Evolutionary conservation across 2,113 vertebrate species (phyloP).

Genomic region (Indicator maculatus): DNA sequence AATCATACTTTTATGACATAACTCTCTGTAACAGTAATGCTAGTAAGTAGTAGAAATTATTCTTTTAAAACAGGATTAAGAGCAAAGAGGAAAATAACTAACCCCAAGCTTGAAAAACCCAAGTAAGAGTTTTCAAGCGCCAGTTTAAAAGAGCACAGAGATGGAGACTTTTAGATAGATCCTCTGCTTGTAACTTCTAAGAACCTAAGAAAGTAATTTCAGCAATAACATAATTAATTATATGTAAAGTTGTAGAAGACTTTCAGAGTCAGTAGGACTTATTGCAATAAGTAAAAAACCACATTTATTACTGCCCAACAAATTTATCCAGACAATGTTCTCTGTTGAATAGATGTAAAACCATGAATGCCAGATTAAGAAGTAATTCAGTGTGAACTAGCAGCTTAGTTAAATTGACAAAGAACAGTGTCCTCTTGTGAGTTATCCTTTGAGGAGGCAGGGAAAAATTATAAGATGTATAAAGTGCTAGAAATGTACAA

Average conservation of each 20-base stretch:
- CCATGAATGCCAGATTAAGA: background rate
- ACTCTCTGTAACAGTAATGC: background rate
- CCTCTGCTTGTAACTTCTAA: background rate
- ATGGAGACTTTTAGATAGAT: background rate
- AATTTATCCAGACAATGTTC: background rate
- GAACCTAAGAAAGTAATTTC: background rate
- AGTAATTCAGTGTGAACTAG: background rate
- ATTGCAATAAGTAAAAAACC: background rate
- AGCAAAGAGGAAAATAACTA: background rate
- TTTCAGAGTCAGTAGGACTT: background rate
- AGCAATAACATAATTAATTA: background rate
- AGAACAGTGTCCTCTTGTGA: background rate
- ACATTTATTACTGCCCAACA: background rate
- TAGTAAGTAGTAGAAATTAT: background rate
- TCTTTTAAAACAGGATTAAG: background rate
- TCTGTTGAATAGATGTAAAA: background rate
- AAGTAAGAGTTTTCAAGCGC: background rate
- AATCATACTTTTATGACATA: background rate
- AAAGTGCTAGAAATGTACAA: background rate
- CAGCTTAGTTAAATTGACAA: background rate
- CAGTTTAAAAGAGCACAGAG: background rate
- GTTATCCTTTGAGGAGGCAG: background rate
- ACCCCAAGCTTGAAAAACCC: background rate
- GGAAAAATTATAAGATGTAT: background rate
- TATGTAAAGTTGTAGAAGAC: background rate